Evolutionary conservation across 2,113 vertebrate genomes (phyloP), one percentile per base, ranked within the genome.

Genomic region (human (Homo sapiens)): DNA sequence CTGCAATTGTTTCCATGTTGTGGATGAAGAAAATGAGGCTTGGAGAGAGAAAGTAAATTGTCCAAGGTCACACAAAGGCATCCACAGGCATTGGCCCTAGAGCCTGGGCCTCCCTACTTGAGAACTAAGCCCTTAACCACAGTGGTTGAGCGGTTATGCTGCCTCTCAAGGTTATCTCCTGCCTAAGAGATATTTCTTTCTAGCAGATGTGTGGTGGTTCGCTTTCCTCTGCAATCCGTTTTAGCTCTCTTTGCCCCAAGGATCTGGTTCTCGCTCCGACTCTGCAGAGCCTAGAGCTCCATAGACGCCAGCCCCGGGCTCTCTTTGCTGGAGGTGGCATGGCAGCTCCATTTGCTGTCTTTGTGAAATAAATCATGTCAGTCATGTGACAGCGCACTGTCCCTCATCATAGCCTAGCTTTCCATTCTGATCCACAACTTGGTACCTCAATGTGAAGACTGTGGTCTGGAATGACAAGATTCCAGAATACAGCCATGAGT

Each of bases 361-460:
- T 61, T 91, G 5, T 25, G 82, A 64, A 50, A 52, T 16, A 10
- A 40, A 22, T 16, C n/a, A 10, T 0, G 38, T 35, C 83, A 22
- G 38, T 30, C 23, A 32, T 0, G 11, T 22, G 48, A 18, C 55
- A 20, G 4, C 0, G 20, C 0, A 0, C 13, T 3, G 12, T 35
- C 38, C 84, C 22, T 64, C 52, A 25, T 32, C n/a, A 68, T 14
- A 73, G 73, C 52, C 72, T 40, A 2, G 38, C 32, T 80, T 72
- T 83, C 94, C 88, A 20, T 79, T 79, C 72, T 6, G 40, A 50
- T 83, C 68, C 52, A 55, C 85, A 81, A 2, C 32, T n/a, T 10
- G 8, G 43, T 22, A 23, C 72, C 55, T 35, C 79, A 12, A 2
- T 12, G 25, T 18, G 55, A 91, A 38, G 82, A 73, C 79, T 20